Base-by-base conservation (phyloP, 1,140 invertebrate genomes). In the Battus philenor region DNA sequence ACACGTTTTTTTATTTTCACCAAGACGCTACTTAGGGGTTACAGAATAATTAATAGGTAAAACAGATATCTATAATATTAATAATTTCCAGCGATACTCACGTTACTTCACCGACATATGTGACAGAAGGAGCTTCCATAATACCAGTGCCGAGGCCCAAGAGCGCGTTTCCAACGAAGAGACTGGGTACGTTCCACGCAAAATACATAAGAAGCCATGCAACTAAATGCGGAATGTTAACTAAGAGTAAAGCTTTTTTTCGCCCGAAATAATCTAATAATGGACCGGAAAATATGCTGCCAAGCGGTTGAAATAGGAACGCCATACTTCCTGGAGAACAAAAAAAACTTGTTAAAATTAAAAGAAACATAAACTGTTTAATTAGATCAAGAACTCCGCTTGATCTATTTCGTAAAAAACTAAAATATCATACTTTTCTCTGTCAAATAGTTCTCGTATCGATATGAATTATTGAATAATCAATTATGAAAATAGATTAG, bases 121-220 rank as follows among this genome's bases (percentile, higher is more conserved):
- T 87, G 12, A 89, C 66, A 0, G 87, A 86, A 0, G 88, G 88
- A 0, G 87, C 81, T 54, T 86, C 88, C 86, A 88, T 87, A 17
- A 89, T 85, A 0, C 88, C 88, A 0, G 86, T 84, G 1, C 88
- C 87, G 2, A 87, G 68, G 0, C 86, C 86, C 5, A 86, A 46
- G 8, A 86, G 47, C 0, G 76, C 81, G 22, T 84, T 86, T 0
- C 58, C 85, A 2, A 84, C 59, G 43, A 86, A 86, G 24, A 86
- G 36, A 0, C 71, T 68, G 3, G 79, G 70, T 1, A 86, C 69
- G 26, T 87, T 44, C 64, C 76, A 72, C 0, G 91, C 84, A 48
- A 88, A 90, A 54, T 91, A 77, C 55, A 91, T 90, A 5, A 92
- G 55, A 0, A 93, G 6, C 92, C 92, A 93, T 0, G 91, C 90